phyloP scores from a whole-genome alignment of 2,113 vertebrate genomes.

The Cephalopterus ornatus region DNA sequence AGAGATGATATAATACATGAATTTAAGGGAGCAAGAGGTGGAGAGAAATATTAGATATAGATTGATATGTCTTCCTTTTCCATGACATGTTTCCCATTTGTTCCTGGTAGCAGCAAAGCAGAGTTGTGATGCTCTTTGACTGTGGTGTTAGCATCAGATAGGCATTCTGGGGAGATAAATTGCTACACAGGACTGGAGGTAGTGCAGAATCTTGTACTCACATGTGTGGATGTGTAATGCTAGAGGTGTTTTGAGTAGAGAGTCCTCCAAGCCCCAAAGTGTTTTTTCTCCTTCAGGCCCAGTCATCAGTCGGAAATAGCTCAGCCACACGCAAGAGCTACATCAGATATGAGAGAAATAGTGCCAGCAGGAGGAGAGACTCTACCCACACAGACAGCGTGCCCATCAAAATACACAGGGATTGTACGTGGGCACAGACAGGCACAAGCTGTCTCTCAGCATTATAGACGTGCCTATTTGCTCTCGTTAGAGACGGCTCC shows the following conservation, averaged over 20 bases:
- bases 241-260: not conserved
- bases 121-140: not conserved
- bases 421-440: not conserved
- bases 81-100: not conserved
- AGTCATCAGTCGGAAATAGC: not conserved
- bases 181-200: not conserved
- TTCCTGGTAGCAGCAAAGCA: not conserved
- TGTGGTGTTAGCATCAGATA: not conserved
- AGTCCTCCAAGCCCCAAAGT: not conserved
- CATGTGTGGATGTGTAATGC: not conserved
- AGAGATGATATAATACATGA: not conserved
- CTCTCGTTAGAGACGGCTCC: not conserved
- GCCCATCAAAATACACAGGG: not conserved
- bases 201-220: not conserved
- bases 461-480: not conserved
- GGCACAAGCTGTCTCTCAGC: slow-evolving; percentile 30
- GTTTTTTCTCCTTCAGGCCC: not conserved
- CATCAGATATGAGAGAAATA: not conserved
- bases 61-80: not conserved
- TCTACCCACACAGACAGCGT: not conserved
- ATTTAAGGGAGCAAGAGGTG: not conserved
- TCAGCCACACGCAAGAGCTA: not conserved
- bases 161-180: not conserved
- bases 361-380: slow-evolving; percentile 18
- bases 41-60: not conserved